Conservation (phyloP, 2,113 vertebrate genomes). For the Chlamydotis undulata region DNA sequence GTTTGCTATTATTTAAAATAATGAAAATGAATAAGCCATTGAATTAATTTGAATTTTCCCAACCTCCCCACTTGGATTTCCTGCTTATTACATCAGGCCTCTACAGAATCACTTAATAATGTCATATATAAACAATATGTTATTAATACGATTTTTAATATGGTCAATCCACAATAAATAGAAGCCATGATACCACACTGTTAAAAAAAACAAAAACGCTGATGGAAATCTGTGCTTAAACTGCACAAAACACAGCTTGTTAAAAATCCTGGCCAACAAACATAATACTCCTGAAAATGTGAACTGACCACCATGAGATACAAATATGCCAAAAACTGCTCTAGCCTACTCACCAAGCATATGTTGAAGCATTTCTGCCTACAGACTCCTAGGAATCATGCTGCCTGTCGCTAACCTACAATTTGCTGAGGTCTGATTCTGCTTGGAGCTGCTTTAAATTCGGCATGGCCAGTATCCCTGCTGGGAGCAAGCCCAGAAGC, state of each 20-base stretch:
- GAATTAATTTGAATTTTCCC: conserved; percentile 21
- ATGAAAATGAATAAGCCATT: conserved; percentile 6
- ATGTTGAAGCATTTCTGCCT: background rate
- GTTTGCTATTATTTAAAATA: conserved; percentile 10
- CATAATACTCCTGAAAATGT: background rate
- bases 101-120: conserved; percentile 13
- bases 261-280: background rate
- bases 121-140: background rate
- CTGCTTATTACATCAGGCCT: background rate
- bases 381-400: background rate
- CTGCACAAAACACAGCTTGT: background rate
- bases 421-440: background rate
- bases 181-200: background rate
- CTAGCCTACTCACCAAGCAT: background rate
- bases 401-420: background rate
- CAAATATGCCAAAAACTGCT: background rate
- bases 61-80: background rate
- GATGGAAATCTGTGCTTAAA: background rate
- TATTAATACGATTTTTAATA: background rate
- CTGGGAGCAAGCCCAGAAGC: background rate
- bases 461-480: background rate
- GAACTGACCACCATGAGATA: background rate
- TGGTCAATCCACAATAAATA: background rate
- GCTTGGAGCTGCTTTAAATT: background rate
- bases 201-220: background rate